Evolutionary conservation across 2,113 vertebrate genomes (phyloP).

Genomic region (Syrrhaptes paradoxus): DNA sequence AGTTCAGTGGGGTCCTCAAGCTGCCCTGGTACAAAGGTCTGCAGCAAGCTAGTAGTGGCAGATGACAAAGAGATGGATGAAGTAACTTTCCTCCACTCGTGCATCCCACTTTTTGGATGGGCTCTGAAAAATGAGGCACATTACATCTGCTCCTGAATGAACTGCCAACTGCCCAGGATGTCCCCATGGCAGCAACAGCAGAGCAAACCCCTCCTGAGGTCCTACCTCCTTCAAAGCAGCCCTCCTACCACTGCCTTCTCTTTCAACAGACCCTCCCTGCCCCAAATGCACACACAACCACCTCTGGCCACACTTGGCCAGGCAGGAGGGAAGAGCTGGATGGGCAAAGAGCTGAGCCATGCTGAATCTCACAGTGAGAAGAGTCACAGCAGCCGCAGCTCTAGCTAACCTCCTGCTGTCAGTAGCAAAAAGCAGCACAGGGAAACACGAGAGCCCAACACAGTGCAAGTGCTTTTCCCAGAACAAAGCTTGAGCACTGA

Average conservation of each 20-base stretch:
- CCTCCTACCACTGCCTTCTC: background rate
- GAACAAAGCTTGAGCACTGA: background rate
- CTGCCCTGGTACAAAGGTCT: background rate
- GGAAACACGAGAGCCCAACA: background rate
- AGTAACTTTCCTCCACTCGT: background rate
- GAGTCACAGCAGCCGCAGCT: background rate
- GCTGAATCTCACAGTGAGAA: background rate
- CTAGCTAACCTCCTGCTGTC: fast-evolving
- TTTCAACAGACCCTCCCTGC: background rate
- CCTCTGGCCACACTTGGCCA: fast-evolving
- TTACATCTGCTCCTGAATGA: background rate
- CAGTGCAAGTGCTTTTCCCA: background rate
- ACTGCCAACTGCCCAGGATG: background rate
- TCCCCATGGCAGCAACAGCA: fast-evolving
- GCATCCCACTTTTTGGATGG: background rate
- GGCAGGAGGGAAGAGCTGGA: background rate
- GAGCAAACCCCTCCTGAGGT: background rate
- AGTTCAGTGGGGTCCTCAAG: background rate
- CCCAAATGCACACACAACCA: background rate
- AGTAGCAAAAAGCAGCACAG: background rate
- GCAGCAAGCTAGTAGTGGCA: background rate
- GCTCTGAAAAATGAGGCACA: background rate
- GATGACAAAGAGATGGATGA: background rate
- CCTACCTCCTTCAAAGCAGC: background rate
- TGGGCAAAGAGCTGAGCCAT: background rate